Conservation (phyloP, 2,888 invertebrate genomes). For the Aphodius sticticus region DNA sequence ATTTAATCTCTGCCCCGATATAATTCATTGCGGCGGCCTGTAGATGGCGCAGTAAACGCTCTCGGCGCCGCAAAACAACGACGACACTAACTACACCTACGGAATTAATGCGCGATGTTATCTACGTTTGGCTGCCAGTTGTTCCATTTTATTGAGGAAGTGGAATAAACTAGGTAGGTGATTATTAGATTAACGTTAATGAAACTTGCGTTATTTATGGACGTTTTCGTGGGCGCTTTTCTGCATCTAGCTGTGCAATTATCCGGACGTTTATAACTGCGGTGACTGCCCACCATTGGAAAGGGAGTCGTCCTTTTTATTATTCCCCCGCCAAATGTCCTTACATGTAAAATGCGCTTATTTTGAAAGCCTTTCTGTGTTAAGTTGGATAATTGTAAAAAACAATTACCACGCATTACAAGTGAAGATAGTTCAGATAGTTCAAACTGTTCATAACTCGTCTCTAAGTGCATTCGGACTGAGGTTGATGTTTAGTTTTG, state of each 20-base stretch:
- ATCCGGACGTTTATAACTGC: neutral
- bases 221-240: neutral
- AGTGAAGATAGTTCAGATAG: too few relatives aligned
- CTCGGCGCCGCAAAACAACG: conserved; percentile 13
- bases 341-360: too few relatives aligned
- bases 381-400: too few relatives aligned
- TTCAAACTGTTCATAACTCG: too few relatives aligned
- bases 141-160: conserved; percentile 27
- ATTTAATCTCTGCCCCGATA: neutral
- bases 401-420: too few relatives aligned
- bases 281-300: too few relatives aligned
- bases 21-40: neutral
- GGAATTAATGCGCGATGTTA: conserved; percentile 25
- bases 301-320: too few relatives aligned
- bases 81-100: conserved; percentile 16
- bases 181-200: conserved; percentile 23
- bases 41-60: conserved; percentile 10
- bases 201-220: neutral
- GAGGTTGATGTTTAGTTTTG: too few relatives aligned
- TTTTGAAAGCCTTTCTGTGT: too few relatives aligned
- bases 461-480: too few relatives aligned
- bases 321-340: too few relatives aligned
- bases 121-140: conserved; percentile 17
- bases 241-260: neutral
- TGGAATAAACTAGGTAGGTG: conserved; percentile 16